phyloP scores from a whole-genome alignment of 2,797 vertebrate genomes.

The Pitangus sulphuratus region DNA sequence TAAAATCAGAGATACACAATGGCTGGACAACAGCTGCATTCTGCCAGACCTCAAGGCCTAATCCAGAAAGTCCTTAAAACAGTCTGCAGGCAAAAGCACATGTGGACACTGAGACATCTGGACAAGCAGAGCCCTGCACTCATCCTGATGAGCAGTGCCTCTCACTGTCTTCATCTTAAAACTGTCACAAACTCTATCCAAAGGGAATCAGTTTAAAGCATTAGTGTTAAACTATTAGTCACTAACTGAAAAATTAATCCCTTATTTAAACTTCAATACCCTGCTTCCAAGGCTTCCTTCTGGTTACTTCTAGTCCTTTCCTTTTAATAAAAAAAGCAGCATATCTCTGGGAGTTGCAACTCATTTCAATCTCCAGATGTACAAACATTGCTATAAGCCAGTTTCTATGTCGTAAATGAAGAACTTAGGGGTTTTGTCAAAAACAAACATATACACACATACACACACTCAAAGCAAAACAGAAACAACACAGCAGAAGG shows the following conservation, averaged over 20 bases:
- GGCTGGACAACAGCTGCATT: conserved; percentile 31
- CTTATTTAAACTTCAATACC: conserved; percentile 1
- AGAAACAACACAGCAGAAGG: neutral
- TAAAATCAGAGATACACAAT: neutral
- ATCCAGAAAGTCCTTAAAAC: conserved; percentile 7
- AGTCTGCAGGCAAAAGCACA: conserved; percentile 4
- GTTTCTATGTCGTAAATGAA: conserved; percentile 63
- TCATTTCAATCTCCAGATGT: conserved; percentile 63
- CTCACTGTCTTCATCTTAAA: neutral
- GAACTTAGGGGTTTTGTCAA: conserved; percentile 54
- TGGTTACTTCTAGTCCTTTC: conserved; percentile 26
- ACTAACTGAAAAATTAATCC: conserved; percentile 45
- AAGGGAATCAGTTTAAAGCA: neutral
- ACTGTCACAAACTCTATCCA: neutral
- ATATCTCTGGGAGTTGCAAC: neutral
- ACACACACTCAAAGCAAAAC: conserved; percentile 1
- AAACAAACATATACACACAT: conserved; percentile 39
- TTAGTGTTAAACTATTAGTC: conserved; percentile 16
- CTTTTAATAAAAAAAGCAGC: conserved; percentile 59
- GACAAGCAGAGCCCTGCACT: neutral
- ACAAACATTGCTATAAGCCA: conserved; percentile 58
- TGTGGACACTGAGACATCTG: conserved; percentile 5
- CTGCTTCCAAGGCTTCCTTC: neutral
- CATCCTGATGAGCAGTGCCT: neutral
- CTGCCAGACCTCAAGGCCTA: conserved; percentile 4